phyloP scores from a whole-genome alignment of 2,113 vertebrate genomes.

The Indicator maculatus region DNA sequence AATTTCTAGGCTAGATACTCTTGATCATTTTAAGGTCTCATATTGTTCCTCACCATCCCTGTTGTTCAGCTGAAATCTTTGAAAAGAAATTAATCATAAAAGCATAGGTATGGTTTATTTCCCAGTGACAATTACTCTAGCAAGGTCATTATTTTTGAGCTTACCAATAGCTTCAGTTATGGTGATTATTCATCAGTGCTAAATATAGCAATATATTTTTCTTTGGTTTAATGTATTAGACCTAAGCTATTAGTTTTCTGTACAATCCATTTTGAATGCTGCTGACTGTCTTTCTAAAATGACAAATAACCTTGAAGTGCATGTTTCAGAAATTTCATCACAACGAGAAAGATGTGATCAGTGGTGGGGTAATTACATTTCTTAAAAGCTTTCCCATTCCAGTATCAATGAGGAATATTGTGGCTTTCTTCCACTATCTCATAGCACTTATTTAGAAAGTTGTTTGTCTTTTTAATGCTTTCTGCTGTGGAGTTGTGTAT shows the following conservation, averaged over 20 bases:
- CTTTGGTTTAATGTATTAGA: not conserved
- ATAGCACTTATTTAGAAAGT: not conserved
- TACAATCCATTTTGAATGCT: not conserved
- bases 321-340: constrained; percentile 12
- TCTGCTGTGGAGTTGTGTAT: not conserved
- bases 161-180: not conserved
- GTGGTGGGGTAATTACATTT: constrained; percentile 6
- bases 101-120: not conserved
- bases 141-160: not conserved
- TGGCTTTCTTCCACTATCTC: constrained; percentile 16
- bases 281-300: not conserved
- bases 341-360: constrained; percentile 6
- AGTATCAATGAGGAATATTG: not conserved
- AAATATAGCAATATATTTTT: not conserved
- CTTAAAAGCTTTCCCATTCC: constrained; percentile 57
- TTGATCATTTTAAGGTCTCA: not conserved
- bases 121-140: not conserved
- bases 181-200: not conserved
- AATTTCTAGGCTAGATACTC: not conserved
- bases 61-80: not conserved
- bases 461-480: constrained; percentile 25
- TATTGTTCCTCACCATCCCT: not conserved
- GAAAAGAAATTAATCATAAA: not conserved
- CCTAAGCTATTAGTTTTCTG: not conserved
- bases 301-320: not conserved